Base-by-base conservation (phyloP, 2,888 invertebrate genomes). In the Schizotus pectinicornis region DNA sequence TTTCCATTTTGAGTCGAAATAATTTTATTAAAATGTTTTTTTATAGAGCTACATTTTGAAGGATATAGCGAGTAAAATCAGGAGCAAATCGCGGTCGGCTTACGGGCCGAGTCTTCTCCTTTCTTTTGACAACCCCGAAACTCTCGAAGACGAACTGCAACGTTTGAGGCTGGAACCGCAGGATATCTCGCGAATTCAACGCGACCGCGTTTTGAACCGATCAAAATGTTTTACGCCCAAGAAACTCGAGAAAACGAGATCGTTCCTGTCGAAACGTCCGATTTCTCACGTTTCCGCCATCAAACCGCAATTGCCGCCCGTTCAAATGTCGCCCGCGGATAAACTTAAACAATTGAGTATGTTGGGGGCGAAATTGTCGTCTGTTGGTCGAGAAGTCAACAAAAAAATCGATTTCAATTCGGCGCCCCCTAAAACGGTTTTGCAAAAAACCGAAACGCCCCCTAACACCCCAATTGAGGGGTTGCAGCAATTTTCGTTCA, bases 221-320 rank as follows among this genome's bases (percentile, higher is more conserved):
- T 69, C 72, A 45, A 70, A 74, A 51, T 67, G 80, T n/a, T 74
- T 85, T 1, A 80, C 82, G 0, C 69, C 76, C 1, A 79, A 79
- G n/a, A 86, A 86, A 73, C 71, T 82, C 0, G 81, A 82, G 35
- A 82, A 83, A 1, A 75, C 86, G 1, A 76, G 82, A 56, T 81
- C 82, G 33, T 76, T 83, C 65, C 74, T 86, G 0, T 80, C 81
- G 0, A 82, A 83, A 53, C 81, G 83, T 60, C 82, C 83, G 59
- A 81, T 84, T 0, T 74, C 80, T 0, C 83, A 81, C 68, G 81
- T 86, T 2, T 82, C 83, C 56, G 82, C 83, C 0, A 79, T 81
- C 0, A 84, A 84, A 70, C 74, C 85, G 53, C 78, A 78, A 69
- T 66, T 74, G 13, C 66, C 72, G 7, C 70, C 72, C 46, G 56